Evolutionary conservation across 2,888 invertebrate species (phyloP).

Genomic region (Ochropacha duplaris): DNA sequence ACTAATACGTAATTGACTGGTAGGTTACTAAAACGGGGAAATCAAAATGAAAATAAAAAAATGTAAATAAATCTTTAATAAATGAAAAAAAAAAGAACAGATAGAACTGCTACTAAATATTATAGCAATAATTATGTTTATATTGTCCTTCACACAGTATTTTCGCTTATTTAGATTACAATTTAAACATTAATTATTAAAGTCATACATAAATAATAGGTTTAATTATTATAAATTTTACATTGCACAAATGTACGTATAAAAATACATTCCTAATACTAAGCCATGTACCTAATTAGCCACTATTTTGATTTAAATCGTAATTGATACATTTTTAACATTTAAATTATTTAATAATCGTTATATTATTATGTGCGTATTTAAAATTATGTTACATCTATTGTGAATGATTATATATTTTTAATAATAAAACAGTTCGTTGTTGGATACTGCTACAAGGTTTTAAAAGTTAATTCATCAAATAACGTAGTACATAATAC

Average conservation of each 20-base stretch:
- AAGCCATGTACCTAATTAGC: conserved; percentile 42
- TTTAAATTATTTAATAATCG: not conserved
- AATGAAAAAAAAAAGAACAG: conserved; percentile 35
- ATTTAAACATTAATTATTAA: not conserved
- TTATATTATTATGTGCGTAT: not conserved
- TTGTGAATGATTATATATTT: not conserved
- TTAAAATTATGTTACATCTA: not conserved
- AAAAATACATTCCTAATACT: conserved; percentile 11
- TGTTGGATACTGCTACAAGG: not conserved
- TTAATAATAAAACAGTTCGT: not conserved
- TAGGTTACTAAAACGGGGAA: conserved; percentile 53
- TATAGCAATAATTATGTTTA: conserved; percentile 31
- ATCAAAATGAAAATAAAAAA: conserved; percentile 42
- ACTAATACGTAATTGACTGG: conserved; percentile 73
- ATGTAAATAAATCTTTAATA: conserved; percentile 51
- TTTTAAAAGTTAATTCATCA: not conserved
- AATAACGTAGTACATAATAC: no score
- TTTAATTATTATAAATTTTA: no score
- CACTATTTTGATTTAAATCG: conserved; percentile 10
- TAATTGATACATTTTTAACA: conserved; percentile 20
- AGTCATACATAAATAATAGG: no score
- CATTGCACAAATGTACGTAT: not conserved
- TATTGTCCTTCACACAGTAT: conserved; percentile 68
- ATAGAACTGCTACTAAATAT: conserved; percentile 15
- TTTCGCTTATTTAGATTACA: conserved; percentile 31